These are phyloP conservation scores for Acrossocheilus wenchowensis DNA, from an alignment of 2,797 vertebrate species.

Conservation along the genomic window DNA sequence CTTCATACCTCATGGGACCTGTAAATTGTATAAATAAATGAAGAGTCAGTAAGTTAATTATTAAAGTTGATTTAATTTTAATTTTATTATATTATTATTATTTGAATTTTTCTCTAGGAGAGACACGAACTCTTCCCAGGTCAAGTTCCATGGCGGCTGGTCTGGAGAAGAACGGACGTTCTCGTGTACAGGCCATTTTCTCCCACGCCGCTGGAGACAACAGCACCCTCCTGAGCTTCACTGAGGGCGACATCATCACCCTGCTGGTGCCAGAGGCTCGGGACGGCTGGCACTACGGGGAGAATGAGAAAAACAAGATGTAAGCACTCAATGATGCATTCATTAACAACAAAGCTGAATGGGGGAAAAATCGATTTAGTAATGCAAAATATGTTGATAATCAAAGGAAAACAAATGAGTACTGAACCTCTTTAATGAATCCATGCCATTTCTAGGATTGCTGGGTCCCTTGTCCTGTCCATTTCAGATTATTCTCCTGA, in stretches of 20 bases:
- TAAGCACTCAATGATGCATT: slow-evolving; percentile 69
- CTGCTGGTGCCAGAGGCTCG: slow-evolving; percentile 96
- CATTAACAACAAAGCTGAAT: neutral
- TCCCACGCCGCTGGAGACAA: slow-evolving; percentile 96
- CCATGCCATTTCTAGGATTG: neutral
- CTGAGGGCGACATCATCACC: slow-evolving; percentile 95
- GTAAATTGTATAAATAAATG: too few species aligned
- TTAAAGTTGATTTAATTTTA: neutral
- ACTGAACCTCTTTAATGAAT: neutral
- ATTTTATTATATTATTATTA: neutral
- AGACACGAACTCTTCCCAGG: slow-evolving; percentile 94
- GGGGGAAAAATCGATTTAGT: neutral
- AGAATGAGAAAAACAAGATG: slow-evolving; percentile 98
- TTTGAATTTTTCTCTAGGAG: slow-evolving; percentile 75
- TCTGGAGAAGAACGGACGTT: slow-evolving; percentile 92
- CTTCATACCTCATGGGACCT: too few species aligned
- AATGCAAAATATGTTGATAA: neutral
- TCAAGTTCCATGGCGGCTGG: slow-evolving; percentile 99
- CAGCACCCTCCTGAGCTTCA: slow-evolving; percentile 95
- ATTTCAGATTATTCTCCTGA: neutral
- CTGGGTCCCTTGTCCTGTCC: neutral
- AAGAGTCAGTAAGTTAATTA: too few species aligned
- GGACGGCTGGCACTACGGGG: slow-evolving; percentile 98
- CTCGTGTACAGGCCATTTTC: slow-evolving; percentile 96
- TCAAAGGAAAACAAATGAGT: too few species aligned